Base-by-base conservation (phyloP, 2,113 vertebrate species). In the Perognathus longimembris region DNA sequence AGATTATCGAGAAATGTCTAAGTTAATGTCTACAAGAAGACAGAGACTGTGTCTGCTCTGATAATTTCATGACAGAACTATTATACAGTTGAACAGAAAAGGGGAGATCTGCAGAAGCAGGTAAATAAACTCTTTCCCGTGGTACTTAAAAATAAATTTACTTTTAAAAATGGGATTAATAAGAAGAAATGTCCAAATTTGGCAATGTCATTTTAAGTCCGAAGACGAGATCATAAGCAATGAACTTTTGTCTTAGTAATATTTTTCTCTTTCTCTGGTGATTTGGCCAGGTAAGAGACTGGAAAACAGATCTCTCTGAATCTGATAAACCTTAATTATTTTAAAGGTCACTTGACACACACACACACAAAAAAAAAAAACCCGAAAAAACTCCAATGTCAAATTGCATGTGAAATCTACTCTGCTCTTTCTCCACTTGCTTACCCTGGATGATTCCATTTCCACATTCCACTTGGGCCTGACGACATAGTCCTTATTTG, bases 381-480 rank as follows among this genome's bases (percentile, higher is more conserved):
- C n/a, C n/a, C n/a, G 6, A 26, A 80, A 5, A 38, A 14, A 69
- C 86, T n/a, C 24, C 74, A 89, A 61, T 0, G 57, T 74, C 26
- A 26, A 38, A 20, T 22, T 59, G 18, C 9, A 6, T 38, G 12
- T 92, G 36, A 67, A 3, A 40, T 71, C 30, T 57, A 71, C 45
- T n/a, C 28, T 61, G 21, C 21, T 75, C 26, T 54, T 32, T 45
- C 67, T 36, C 3, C 14, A 15, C 34, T 32, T 21, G 97, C 99
- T 99, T 97, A 99, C 99, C 98, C 99, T 97, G 97, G 97, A 99
- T 5, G 99, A 98, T 66, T 99, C 99, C 92, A 98, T 98, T 93
- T 99, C 99, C 67, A 99, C 98, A 6, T 99, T 99, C 99, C 99
- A 99, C 88, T 99, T 99, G 79, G 99, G 99, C 80, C 99, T 98